Evolutionary conservation across 37 sponge, comb jelly and placozoan genomes (phyloP), one percentile per base, ranked within the genome.

Genomic region (Crambe crambe): DNA sequence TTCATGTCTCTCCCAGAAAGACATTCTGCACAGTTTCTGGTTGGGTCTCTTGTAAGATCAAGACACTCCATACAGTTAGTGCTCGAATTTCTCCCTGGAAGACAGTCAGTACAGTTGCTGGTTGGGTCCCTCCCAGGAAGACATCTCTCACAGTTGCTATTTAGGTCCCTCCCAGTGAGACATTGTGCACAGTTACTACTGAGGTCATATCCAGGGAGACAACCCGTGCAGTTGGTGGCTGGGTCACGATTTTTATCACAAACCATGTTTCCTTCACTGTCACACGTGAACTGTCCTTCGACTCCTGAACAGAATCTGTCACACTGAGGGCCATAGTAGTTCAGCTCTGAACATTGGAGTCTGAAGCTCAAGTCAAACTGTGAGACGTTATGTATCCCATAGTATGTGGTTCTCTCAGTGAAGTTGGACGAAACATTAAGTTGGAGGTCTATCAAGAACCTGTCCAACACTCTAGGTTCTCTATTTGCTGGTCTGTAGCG

Each of bases 301-400:
- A 61, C 63, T 61, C 6, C 29, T 8, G 30, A 27, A 61, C 63
- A 61, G 63, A 61, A 61, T 61, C 5, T 20, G 15, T 23, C 15
- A 27, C 63, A 61, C 25, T 61, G 29, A 23, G 6, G 63, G 63
- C 63, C 30, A 27, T 61, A 61, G 63, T 61, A 61, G 63, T 61
- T 61, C n/a, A n/a, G n/a, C 63, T 61, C 30, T 23, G 63, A 61
- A 61, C 63, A 61, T 61, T 61, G 25, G 30, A 61, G 5, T 61
- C 30, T 61, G 63, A 61, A 61, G 63, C 63, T 61, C 63, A 61
- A 8, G 15, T 27, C 30, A 23, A 61, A 29, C 6, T 8, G 6
- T 23, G 25, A 9, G 6, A 20, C 15, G 25, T 20, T 61, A 4
- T 23, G 5, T 61, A 61, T 23, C 25, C 63, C 63, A 61, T 23